Base-by-base conservation (phyloP, 2,888 invertebrate genomes). In the Tuberolachnus salignus region DNA sequence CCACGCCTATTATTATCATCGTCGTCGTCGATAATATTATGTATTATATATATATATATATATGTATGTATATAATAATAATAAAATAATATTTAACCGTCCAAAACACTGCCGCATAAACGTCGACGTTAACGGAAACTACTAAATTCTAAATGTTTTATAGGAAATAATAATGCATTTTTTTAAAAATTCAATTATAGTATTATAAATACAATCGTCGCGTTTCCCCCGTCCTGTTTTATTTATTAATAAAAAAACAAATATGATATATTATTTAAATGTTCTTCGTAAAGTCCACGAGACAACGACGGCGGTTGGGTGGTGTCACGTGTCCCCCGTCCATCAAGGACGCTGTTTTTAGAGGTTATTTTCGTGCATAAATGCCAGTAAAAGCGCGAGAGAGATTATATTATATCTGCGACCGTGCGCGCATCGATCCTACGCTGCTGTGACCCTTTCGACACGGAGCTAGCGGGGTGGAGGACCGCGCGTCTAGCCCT, bases 291-390 rank as follows among this genome's bases (percentile, higher is more conserved):
- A 34, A 46, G 10, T 11, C 13, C 46, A 19, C 8, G 53, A 53
- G 19, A 53, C n/a, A 34, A 14, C n/a, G 53, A 14, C 21, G 26
- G 19, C 44, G 59, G 21, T 61, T 73, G 14, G 11, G 16, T 3
- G 55, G 16, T 67, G 44, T 75, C 57, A 57, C 66, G 49, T 57
- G 75, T 66, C 51, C 16, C n/a, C n/a, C 63, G 74, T 75, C 55
- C 19, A 23, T 42, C 75, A 75, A 75, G 75, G 75, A 75, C 75
- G 67, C 34, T n/a, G 34, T 57, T 67, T 75, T 75, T 46, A 26
- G 75, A 75, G 75, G 75, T 75, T 75, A 64, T 74, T 53, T 73
- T n/a, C 3, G 34, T 6, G 64, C 64, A 9, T 55, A 53, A 66
- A 66, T 64, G 19, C 23, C 23, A 14, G n/a, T n/a, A 53, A 64